Evolutionary conservation across 2,113 vertebrate genomes (phyloP), one percentile per base, ranked within the genome.

Genomic region (Sarotherodon lohbergeri): DNA sequence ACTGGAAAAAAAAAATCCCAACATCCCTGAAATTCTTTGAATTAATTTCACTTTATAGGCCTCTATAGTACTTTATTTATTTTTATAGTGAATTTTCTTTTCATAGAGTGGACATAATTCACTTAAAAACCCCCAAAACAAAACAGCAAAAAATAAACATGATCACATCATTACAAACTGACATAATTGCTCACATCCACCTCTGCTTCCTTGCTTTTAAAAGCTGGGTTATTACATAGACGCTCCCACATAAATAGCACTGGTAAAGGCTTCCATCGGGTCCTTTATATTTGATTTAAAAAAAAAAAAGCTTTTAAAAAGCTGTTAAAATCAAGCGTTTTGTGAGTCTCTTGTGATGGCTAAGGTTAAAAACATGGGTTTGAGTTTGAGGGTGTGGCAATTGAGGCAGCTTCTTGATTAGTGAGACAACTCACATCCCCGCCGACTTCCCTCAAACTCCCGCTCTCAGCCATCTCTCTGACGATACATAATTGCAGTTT

Each of bases 401-500:
- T 85, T n/a, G 57, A 86, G 82, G 86, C 80, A 80, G 89, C 80
- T 86, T 85, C 91, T 91, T 94, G 91, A 95, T 95, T 91, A 96
- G 90, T 36, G 48, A 92, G 86, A 95, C 85, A 89, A 92, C 71
- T 91, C 73, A 66, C 90, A 82, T 92, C 86, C 90, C 89, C 10
- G 59, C 89, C 89, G 89, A 92, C 92, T 90, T 93, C 91, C 84
- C 90, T 91, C 92, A 88, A 90, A 92, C 90, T 94, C 94, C 85
- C 16, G 88, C 92, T 91, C 93, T 85, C 87, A 91, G 89, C 92
- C 92, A 90, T 95, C 93, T 94, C 95, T 93, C 92, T 87, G 91
- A 93, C 91, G 91, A 96, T 95, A 97, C 95, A 92, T 97, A 97
- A 97, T 97, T 97, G 96, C 95, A 96, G 95, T 96, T 97, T 97